Evolutionary conservation across 2,797 vertebrate genomes (phyloP), one percentile per base, ranked within the genome.

Genomic region (Nannoperca australis): DNA sequence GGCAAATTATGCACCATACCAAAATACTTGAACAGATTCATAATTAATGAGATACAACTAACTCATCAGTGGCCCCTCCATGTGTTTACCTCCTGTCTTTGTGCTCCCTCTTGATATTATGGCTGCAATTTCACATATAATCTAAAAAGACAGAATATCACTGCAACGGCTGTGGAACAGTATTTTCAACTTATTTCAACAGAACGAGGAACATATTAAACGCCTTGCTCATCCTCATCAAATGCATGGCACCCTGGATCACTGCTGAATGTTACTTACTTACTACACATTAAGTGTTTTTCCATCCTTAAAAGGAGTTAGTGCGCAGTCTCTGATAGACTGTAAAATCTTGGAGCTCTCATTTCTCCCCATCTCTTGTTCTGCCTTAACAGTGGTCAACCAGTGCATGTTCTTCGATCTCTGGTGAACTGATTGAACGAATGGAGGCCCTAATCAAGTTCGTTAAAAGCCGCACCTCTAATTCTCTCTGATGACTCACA

Each of bases 21-120:
- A 62, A 76, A 86, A 88, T 36, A 76, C 65, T 81, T 73, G 6
- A 85, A 76, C 64, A 78, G 87, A 89, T 92, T 87, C 84, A 89
- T 87, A 85, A 89, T 91, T 79, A 87, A 91, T 86, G 68, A 85
- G 82, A 67, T 55, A 66, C 70, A 71, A 32, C 79, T 85, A 78
- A 88, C 85, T 83, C 55, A 61, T 74, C 62, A 44, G 61, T 78
- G 81, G 63, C 79, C 74, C 13, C 78, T 70, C 65, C 49, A 22
- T 68, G 83, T 83, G 69, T 79, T 84, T 82, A 61, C 79, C 77
- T 81, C 49, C 73, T 76, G 85, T 69, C 64, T 69, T 27, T 42
- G 27, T 59, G 40, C 59, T 65, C 54, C 49, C 67, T 59, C 36
- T 77, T 89, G 53, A 83, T 74, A 58, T 69, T 38, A 5, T 42